A percentile compares a stretch with the other conserved stretches of the same genome.
These are phyloP conservation scores for Brachionichthys hirsutus DNA, from an alignment of 2,113 vertebrate species.

Conservation along the genomic window DNA sequence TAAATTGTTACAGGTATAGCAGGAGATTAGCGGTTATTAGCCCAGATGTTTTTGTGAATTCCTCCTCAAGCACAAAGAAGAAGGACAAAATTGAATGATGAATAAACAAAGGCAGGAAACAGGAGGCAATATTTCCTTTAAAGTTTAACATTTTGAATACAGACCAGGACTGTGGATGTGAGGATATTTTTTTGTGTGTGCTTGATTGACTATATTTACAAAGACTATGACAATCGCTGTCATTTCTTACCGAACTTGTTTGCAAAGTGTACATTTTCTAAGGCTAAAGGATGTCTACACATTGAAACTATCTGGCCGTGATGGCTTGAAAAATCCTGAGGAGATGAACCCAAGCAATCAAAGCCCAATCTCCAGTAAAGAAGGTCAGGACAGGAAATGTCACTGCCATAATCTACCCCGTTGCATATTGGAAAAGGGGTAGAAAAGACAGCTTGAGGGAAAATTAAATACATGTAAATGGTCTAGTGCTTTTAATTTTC, in stretches of 20 bases:
- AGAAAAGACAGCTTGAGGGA: conserved; percentile 68
- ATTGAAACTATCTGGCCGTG: conserved; percentile 64
- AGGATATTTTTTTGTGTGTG: too few relatives aligned
- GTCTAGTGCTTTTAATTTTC: conserved; percentile 21
- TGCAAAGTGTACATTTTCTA: conserved; percentile 36
- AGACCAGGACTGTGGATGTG: too few relatives aligned
- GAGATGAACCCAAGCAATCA: conserved; percentile 77
- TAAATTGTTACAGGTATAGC: conserved; percentile 98
- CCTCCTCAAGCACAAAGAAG: conserved; percentile 68
- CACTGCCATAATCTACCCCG: conserved; percentile 75
- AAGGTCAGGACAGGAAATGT: conserved; percentile 79
- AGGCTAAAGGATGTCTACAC: conserved; percentile 61
- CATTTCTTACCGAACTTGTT: conserved; percentile 44
- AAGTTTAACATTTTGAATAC: conserved; percentile 9
- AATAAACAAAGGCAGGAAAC: conserved; percentile 16
- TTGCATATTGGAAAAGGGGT: conserved; percentile 61
- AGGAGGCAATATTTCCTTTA: conserved; percentile 22
- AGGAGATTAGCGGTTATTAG: conserved; percentile 80
- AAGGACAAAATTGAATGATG: conserved; percentile 17
- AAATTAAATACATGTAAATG: conserved; percentile 51
- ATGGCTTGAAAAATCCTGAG: conserved; percentile 74
- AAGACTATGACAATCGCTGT: conserved; percentile 19
- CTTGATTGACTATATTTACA: too few relatives aligned
- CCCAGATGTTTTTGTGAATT: conserved; percentile 77
- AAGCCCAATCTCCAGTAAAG: conserved; percentile 68